Base-by-base conservation (phyloP, 2,113 vertebrate species). In the Cinclus mexicanus region DNA sequence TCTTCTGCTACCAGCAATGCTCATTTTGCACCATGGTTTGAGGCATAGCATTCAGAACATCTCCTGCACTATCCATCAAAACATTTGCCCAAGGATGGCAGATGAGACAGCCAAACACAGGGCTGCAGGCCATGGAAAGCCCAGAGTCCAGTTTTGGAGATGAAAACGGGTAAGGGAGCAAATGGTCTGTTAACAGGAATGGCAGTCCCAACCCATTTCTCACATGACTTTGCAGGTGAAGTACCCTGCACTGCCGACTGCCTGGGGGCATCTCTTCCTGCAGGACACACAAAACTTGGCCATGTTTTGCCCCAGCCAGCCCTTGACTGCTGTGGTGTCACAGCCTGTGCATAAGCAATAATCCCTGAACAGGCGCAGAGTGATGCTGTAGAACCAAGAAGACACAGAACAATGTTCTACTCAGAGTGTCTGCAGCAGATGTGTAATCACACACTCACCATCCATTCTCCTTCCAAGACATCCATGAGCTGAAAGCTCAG, bases 81-180 rank as follows among this genome's bases (percentile, higher is more conserved):
- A 44, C 5, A 2, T 20, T 14, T 65, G 23, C 41, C 55, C 0
- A 0, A 12, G 31, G 25, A 69, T 37, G 55, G 21, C 44, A 89
- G 44, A n/a, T 0, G 0, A 31, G 25, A 55, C 23, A 64, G 39
- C 37, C 6, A 5, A 31, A 24, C 2, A 4, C 4, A 5, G 29
- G 4, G 29, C 49, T 20, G 1, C 55, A 41, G 60, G 50, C n/a
- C 23, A 3, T 5, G n/a, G 46, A 49, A 70, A 46, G 21, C 39
- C 47, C 82, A 29, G 33, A 8, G 12, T 25, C 7, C 11, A 16
- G 42, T 16, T 67, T 13, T 14, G n/a, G 35, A 57, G 22, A 24
- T 24, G 20, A 23, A 67, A 61, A 78, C 14, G 74, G 24, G 22
- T 16, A 57, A 84, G n/a, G 65, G 56, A 64, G 50, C 19, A 84